Conservation (phyloP, 2,797 vertebrate species). For the Dicrostonyx torquatus region DNA sequence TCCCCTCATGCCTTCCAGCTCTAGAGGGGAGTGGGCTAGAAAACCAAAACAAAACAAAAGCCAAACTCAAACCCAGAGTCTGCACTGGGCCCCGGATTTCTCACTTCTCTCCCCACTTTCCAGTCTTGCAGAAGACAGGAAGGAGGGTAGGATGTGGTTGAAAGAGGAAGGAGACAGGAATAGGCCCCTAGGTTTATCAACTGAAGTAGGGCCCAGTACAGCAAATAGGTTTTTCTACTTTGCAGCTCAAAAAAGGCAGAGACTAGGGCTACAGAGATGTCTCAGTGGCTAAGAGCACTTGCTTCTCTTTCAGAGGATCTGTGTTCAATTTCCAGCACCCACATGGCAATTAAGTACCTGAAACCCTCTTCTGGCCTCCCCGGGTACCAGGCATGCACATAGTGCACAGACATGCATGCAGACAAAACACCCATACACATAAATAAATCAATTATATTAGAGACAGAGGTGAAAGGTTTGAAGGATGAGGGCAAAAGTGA, state of each 20-base stretch:
- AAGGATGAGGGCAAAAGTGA: background rate
- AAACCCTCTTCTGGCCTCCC: background rate
- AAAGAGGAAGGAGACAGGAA: conserved; percentile 62
- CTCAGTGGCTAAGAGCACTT: background rate
- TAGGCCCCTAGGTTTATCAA: background rate
- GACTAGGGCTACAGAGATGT: background rate
- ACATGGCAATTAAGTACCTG: background rate
- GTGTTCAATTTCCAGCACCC: background rate
- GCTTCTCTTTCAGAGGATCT: background rate
- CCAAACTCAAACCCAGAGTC: background rate
- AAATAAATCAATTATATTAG: background rate
- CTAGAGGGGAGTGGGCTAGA: background rate
- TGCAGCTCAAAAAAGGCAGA: background rate
- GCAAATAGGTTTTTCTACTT: background rate
- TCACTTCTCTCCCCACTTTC: conserved; percentile 54
- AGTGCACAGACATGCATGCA: background rate
- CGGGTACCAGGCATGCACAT: background rate
- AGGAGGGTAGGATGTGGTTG: background rate
- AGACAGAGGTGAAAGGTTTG: background rate
- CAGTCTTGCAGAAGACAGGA: conserved; percentile 25
- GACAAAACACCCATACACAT: background rate
- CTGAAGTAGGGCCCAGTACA: background rate
- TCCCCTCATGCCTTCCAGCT: background rate
- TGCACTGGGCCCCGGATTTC: background rate
- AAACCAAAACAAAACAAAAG: background rate